A percentile compares a stretch with the other conserved stretches of the same genome.
phyloP scores from a whole-genome alignment of 2,797 vertebrate genomes.

The Spinibarbus caldwelli region DNA sequence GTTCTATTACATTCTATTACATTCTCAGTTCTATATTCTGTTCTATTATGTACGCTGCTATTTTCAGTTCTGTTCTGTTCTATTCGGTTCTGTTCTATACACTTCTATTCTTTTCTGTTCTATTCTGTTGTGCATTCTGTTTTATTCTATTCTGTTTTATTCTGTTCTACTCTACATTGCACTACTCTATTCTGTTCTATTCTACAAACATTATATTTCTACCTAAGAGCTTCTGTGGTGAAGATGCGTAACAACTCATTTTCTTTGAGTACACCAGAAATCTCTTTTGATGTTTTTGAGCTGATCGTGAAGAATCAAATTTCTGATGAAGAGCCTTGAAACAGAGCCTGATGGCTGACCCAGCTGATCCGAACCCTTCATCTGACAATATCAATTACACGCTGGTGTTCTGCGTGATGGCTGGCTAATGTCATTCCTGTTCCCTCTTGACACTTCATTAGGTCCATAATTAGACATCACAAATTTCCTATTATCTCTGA shows the following conservation, averaged over 20 bases:
- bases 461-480: constrained; percentile 30
- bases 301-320: neutral
- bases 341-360: neutral
- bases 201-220: too few relatives aligned
- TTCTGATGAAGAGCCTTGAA: neutral
- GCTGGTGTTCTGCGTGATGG: neutral
- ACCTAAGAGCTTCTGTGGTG: too few relatives aligned
- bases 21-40: too few relatives aligned
- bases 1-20: too few relatives aligned
- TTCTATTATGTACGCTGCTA: neutral
- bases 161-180: neutral
- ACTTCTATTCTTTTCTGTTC: neutral
- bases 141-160: too few relatives aligned
- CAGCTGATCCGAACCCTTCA: neutral
- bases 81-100: too few relatives aligned
- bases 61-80: neutral
- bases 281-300: neutral
- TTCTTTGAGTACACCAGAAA: neutral
- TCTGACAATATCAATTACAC: constrained; percentile 34
- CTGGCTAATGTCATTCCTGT: constrained; percentile 9
- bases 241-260: too few relatives aligned
- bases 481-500: constrained; percentile 24
- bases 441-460: constrained; percentile 17
- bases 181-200: neutral
- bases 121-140: neutral